A percentile compares a stretch with the other conserved stretches of the same genome.
Conservation (phyloP, 23 tunicate species). For the Clavelina lepadiformis region DNA sequence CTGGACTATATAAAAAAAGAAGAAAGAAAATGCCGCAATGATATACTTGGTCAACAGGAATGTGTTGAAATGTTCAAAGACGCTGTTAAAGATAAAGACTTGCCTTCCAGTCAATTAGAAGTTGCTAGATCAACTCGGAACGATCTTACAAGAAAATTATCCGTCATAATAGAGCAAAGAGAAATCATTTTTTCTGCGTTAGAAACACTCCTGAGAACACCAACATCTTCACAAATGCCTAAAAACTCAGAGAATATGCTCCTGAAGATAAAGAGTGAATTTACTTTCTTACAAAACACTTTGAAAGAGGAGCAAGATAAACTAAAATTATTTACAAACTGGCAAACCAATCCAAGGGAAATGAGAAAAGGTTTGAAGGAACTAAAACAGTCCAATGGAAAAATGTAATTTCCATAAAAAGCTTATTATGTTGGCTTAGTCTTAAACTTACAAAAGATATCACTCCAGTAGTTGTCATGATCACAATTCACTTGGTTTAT, state of each 20-base stretch:
- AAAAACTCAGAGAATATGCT: too few species aligned
- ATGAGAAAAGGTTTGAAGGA: neutral
- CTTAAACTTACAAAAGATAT: too few species aligned
- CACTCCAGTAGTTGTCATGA: too few species aligned
- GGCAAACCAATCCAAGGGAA: constrained; percentile 2
- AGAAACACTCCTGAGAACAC: constrained; percentile 21
- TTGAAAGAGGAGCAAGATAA: constrained; percentile 31
- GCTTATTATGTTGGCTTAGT: too few species aligned
- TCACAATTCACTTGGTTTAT: too few species aligned
- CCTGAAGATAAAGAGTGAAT: too few species aligned
- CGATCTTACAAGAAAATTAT: constrained; percentile 15
- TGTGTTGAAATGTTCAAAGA: constrained; percentile 71
- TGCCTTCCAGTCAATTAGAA: constrained; percentile 29
- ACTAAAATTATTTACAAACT: constrained; percentile 45
- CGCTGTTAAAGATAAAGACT: constrained; percentile 32
- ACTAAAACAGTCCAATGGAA: too few species aligned
- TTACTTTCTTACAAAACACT: too few species aligned
- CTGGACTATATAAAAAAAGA: constrained; percentile 29
- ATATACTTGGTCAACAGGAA: constrained; percentile 64
- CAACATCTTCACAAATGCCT: too few species aligned
- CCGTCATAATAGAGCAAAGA: constrained; percentile 35
- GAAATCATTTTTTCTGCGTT: constrained; percentile 62
- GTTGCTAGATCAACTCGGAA: constrained; percentile 41
- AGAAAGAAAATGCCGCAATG: constrained; percentile 34
- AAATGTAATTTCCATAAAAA: too few species aligned